Evolutionary conservation across 2,888 invertebrate species (phyloP).

Genomic region (Morinoia aosen): DNA sequence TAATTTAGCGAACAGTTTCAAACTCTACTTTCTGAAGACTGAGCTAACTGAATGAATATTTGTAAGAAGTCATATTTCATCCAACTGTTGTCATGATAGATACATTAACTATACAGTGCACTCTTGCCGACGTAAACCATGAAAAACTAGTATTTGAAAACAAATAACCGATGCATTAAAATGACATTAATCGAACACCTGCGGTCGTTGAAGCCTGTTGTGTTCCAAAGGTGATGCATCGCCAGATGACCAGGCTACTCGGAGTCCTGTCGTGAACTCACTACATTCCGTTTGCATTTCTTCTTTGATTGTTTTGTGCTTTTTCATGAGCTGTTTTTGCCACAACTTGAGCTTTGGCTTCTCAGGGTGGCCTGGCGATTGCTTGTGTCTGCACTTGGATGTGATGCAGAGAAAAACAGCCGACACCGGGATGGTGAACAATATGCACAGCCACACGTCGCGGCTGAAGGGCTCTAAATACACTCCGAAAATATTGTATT

Average conservation of each 20-base stretch:
- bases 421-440: slow-evolving; percentile 59
- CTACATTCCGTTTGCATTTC: neutral
- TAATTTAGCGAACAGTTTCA: too few species aligned
- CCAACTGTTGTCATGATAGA: neutral
- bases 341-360: neutral
- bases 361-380: neutral
- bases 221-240: neutral
- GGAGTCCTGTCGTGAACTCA: neutral
- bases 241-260: neutral
- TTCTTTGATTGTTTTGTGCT: neutral
- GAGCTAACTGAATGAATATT: too few species aligned
- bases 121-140: neutral
- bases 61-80: too few species aligned
- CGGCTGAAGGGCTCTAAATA: slow-evolving; percentile 61
- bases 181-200: neutral
- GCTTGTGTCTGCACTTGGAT: slow-evolving; percentile 15
- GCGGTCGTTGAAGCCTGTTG: neutral
- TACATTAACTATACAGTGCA: neutral
- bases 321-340: neutral
- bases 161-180: too few species aligned
- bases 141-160: neutral
- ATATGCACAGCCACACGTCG: slow-evolving; percentile 59
- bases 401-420: slow-evolving; percentile 58
- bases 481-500: slow-evolving; percentile 55
- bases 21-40: too few species aligned